These are phyloP conservation scores for Drosophila atroscutellata DNA, from an alignment of 2,888 invertebrate species.

Conservation along the genomic window DNA sequence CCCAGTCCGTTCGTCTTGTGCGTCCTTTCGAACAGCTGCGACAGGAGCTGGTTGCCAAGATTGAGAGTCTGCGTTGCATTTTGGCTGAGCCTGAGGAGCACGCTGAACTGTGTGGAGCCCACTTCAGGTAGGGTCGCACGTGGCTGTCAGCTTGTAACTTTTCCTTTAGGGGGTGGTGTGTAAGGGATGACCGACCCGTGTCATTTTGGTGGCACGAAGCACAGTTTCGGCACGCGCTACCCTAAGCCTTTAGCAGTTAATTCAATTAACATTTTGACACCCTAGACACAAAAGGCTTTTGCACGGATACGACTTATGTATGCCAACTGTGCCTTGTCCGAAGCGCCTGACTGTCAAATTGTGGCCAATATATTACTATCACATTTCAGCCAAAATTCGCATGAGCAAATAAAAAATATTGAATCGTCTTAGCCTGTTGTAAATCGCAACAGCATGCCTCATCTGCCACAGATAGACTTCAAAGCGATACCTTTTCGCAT, in stretches of 20 bases:
- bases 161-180: background rate
- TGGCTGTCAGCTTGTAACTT: slow-evolving; percentile 19
- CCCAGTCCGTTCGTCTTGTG: slow-evolving; percentile 92
- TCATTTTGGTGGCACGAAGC: slow-evolving; percentile 30
- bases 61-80: slow-evolving; percentile 84
- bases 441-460: background rate
- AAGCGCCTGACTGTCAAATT: slow-evolving; percentile 26
- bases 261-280: slow-evolving; percentile 62
- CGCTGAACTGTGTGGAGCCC: slow-evolving; percentile 21
- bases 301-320: slow-evolving; percentile 26
- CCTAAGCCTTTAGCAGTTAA: slow-evolving; percentile 64
- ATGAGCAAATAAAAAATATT: slow-evolving; percentile 71
- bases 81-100: slow-evolving; percentile 20
- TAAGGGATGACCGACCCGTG: slow-evolving; percentile 48
- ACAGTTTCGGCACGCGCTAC: slow-evolving; percentile 55
- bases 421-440: slow-evolving; percentile 38
- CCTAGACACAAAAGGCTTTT: slow-evolving; percentile 2
- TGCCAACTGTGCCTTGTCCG: slow-evolving; percentile 6
- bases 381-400: slow-evolving; percentile 21
- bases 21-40: slow-evolving; percentile 90
- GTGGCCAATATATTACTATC: slow-evolving; percentile 16
- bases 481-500: slow-evolving; percentile 50
- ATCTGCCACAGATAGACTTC: slow-evolving; percentile 42
- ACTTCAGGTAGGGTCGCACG: slow-evolving; percentile 17
- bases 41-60: slow-evolving; percentile 87